Base-by-base conservation (phyloP, 1,140 invertebrate genomes). In the Pseudomyrmex cubaensis region DNA sequence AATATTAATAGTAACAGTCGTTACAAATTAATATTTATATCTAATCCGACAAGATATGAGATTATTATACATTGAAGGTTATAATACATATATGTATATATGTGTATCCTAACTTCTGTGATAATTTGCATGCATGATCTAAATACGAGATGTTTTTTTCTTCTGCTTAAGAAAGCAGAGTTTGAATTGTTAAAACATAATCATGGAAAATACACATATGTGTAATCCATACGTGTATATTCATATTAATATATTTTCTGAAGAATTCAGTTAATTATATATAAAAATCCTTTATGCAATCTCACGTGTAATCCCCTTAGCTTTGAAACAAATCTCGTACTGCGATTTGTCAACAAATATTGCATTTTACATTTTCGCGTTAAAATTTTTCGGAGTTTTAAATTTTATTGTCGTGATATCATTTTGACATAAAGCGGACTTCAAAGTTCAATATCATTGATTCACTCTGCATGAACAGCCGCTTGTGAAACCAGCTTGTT, bases 101-200 rank as follows among this genome's bases (percentile, higher is more conserved):
- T 46, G 8, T n/a, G 57, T 63, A 12, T 25, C 46, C n/a, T 62
- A 63, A 75, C 48, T 82, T 82, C 78, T 70, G 56, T 17, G 82
- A 77, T 83, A 76, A 83, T 83, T 83, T 77, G 73, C 73, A 59
- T 75, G 54, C 70, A 44, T 15, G 72, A 75, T 56, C 61, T 64
- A 35, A 35, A 35, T 35, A 35, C 35, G 44, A 66, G 62, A 76
- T 83, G 44, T 66, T 25, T 25, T 25, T 25, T 25, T 76, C 62
- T 25, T 76, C 62, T 62, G 50, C 59, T 76, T 56, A 73, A 76
- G 48, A 76, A 64, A 83, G 22, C 48, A 59, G 44, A 35, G 72
- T 25, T 17, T n/a, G 15, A 63, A 82, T 82, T 25, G n/a, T 75
- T 50, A 25, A 75, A 74, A 73, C 52, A 25, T 3, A 25, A 25